Evolutionary conservation across 2,888 invertebrate species (phyloP).

Genomic region (Hyalella azteca): DNA sequence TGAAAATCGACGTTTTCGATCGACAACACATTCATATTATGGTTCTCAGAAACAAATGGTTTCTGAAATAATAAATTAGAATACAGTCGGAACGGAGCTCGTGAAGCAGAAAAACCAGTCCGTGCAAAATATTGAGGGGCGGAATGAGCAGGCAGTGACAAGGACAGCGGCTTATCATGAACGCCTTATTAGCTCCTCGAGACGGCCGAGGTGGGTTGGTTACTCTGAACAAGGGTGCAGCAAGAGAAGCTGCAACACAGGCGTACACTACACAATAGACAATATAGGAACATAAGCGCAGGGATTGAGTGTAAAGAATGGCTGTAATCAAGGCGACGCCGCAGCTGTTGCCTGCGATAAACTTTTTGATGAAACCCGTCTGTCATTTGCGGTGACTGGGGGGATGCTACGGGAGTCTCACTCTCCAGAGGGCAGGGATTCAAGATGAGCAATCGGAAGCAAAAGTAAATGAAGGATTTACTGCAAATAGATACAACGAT

Average conservation of each 20-base stretch:
- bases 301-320: conserved; percentile 34
- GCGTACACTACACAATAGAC: conserved; percentile 23
- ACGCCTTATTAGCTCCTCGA: conserved; percentile 12
- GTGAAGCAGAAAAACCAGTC: too few relatives aligned
- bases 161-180: conserved; percentile 7
- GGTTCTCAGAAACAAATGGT: too few relatives aligned
- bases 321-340: conserved; percentile 28
- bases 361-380: conserved; percentile 37
- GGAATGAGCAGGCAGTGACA: neutral
- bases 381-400: conserved; percentile 34
- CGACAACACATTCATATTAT: too few relatives aligned
- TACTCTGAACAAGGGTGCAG: neutral
- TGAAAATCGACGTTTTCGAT: too few relatives aligned
- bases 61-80: too few relatives aligned
- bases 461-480: neutral
- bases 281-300: conserved; percentile 34
- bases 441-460: neutral
- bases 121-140: neutral
- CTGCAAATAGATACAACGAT: too few relatives aligned
- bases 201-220: too few relatives aligned
- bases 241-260: neutral
- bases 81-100: too few relatives aligned
- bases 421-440: neutral
- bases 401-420: neutral
- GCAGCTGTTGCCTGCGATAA: conserved; percentile 34